Evolutionary conservation across 2,888 invertebrate species (phyloP), one percentile per base, ranked within the genome.

Genomic region (Eupithecia insigniata): DNA sequence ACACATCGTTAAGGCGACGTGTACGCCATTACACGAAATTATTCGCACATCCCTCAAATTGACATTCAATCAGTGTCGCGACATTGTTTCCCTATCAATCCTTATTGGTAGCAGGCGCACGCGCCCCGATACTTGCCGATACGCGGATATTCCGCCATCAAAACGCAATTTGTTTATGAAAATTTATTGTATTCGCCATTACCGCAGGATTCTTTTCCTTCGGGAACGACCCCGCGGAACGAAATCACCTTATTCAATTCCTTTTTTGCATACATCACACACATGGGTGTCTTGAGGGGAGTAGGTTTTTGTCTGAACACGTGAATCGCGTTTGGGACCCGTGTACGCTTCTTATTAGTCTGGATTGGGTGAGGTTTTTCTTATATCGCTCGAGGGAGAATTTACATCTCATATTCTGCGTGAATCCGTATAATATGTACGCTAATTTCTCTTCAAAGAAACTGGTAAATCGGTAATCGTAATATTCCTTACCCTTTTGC

Each of bases 201-300:
- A 94, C 93, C 90, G 89, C 85, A 80, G 90, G 90, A 91, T 93
- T 93, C 92, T 92, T 93, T 92, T 92, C 93, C 93, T 91, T 82
- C 89, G 92, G 90, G 91, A 90, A 89, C 92, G 90, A 90, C 90
- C 89, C 91, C 90, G 89, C 87, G 90, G 89, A 91, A 90, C 92
- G 87, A 93, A 93, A 94, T 94, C 93, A 93, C 93, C 93, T 94
- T 94, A 93, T 94, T 94, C 94, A 93, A 94, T 94, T 94, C 93
- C 92, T 92, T 93, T 91, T 93, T 93, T 93, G 94, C 94, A 94
- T 94, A 94, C 92, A 93, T 93, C 93, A 91, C 92, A 91, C 87
- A 90, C 90, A 84, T 85, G 86, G 88, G 86, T 84, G 90, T 89
- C 87, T 88, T 86, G 82, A 89, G 91, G 92, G 90, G 88, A 89